These are phyloP conservation scores for Matsumurasca onukii DNA, from an alignment of 1,140 invertebrate species.

Conservation along the genomic window DNA sequence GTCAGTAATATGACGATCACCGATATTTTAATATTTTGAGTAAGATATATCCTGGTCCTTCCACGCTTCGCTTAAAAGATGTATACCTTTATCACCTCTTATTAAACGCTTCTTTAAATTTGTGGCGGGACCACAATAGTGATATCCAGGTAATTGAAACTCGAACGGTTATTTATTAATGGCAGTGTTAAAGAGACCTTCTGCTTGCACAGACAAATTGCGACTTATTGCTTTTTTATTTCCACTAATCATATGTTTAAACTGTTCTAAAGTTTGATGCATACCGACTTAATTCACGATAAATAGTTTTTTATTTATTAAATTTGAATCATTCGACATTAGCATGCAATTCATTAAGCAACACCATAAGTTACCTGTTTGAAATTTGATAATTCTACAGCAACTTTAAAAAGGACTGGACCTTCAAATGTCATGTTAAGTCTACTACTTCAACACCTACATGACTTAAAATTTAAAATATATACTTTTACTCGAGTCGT, in stretches of 20 bases:
- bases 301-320: too few species aligned
- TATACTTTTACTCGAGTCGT: too few species aligned
- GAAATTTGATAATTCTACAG: not conserved
- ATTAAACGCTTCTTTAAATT: slow-evolving; percentile 48
- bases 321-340: too few species aligned
- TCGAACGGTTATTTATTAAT: slow-evolving; percentile 50
- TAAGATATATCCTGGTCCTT: slow-evolving; percentile 52
- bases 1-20: slow-evolving; percentile 47
- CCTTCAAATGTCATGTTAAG: not conserved
- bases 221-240: not conserved
- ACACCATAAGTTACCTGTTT: too few species aligned
- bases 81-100: slow-evolving; percentile 49
- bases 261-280: too few species aligned
- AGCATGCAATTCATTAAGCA: too few species aligned
- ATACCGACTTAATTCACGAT: too few species aligned
- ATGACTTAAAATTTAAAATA: too few species aligned
- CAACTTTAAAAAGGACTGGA: not conserved
- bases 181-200: slow-evolving; percentile 24
- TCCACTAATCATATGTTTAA: too few species aligned
- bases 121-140: slow-evolving; percentile 52
- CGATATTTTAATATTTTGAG: slow-evolving; percentile 44
- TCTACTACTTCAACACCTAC: too few species aligned
- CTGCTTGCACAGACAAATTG: not conserved
- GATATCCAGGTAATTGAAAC: slow-evolving; percentile 51
- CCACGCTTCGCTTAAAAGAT: slow-evolving; percentile 49